Conservation (phyloP, 1,140 invertebrate species). For the Lucilia cuprina region DNA sequence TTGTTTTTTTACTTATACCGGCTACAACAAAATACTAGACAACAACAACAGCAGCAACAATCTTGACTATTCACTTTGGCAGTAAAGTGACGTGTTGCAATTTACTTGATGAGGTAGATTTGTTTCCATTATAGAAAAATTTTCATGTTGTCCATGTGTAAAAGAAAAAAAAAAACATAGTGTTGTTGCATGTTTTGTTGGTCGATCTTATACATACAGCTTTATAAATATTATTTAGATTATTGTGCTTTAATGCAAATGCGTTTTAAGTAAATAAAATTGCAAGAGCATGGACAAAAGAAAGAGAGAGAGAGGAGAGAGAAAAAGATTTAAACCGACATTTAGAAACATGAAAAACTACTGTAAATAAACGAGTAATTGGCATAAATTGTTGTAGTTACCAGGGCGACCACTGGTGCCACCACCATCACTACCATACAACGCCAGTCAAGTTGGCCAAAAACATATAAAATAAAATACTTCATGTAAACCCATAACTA, state of each 20-base stretch:
- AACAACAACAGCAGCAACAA: background rate
- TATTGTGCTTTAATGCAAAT: slow-evolving; percentile 13
- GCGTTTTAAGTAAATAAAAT: slow-evolving; percentile 5
- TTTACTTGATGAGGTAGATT: slow-evolving; percentile 32
- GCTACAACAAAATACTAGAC: background rate
- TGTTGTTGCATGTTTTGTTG: background rate
- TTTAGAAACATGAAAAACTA: slow-evolving; percentile 17
- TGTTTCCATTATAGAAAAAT: background rate
- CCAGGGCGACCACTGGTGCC: background rate
- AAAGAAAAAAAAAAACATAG: background rate
- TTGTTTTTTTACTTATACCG: background rate
- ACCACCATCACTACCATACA: too few species aligned
- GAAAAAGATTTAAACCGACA: background rate
- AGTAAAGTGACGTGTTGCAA: slow-evolving; percentile 35
- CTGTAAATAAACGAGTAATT: slow-evolving; percentile 25
- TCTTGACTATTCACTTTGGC: slow-evolving; percentile 26
- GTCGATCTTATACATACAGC: background rate
- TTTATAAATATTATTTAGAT: background rate
- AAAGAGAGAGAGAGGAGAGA: background rate
- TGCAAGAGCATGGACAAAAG: background rate
- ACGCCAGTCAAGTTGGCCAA: too few species aligned
- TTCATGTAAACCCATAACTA: background rate
- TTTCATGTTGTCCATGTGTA: background rate
- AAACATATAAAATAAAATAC: too few species aligned
- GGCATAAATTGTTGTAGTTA: background rate